Evolutionary conservation across 2,888 invertebrate genomes (phyloP), one percentile per base, ranked within the genome.

Genomic region (Leptopilina myrica): DNA sequence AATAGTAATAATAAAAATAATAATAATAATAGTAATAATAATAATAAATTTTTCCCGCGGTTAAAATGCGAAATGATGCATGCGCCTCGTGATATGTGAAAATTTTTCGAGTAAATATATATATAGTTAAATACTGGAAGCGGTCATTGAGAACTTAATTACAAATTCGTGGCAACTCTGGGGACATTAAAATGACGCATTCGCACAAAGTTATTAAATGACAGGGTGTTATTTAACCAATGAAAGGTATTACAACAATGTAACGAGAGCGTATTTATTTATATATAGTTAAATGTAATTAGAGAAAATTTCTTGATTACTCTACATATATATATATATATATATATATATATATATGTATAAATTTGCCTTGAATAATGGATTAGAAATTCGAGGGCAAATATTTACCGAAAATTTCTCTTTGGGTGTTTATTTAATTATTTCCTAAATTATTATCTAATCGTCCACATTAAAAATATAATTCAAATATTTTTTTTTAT

Each of bases 171-270:
- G 26, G 26, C 20, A 53, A 26, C 53, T 33, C 49, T 53, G n/a
- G 53, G 33, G 64, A 64, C 64, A 20, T 67, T 14, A 53, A 62
- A 43, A 53, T 76, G 12, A 79, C 82, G 79, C 80, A 53, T 53
- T 66, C 40, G n/a, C 15, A n/a, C 40, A 66, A n/a, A 85, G 82
- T 87, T 83, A 85, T 86, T 86, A 84, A 84, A 82, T 82, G 82
- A 84, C 78, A 84, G 84, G 80, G 78, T 85, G 84, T 79, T 80
- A 83, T 84, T 82, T 80, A 83, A 78, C 85, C 86, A 87, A 87
- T 86, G 83, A 84, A 78, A 76, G 64, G 64, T 76, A 80, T 83
- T 83, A 66, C 11, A 85, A 86, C 85, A 83, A 82, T 81, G 79
- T 80, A 82, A 85, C 81, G 80, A 84, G 8, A 43, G 7, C 43